Percentiles rank a stretch among this genome's conserved stretches.
Evolutionary conservation across 1,140 invertebrate species (phyloP).

Genomic region (Aphaenogaster rudis): DNA sequence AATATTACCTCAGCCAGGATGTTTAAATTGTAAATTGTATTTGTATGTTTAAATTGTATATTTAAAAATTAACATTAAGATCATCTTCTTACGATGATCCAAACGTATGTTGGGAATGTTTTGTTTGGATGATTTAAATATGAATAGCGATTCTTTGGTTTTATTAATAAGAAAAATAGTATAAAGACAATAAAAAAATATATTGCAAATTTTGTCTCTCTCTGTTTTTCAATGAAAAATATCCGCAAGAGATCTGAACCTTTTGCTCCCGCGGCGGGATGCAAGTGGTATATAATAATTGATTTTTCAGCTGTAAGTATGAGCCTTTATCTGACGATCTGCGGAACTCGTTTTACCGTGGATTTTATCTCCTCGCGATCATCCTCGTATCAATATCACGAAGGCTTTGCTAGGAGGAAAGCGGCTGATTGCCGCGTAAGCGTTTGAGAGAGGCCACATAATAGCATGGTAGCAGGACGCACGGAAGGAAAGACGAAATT

Average conservation of each 20-base stretch:
- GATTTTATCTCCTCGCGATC: slow-evolving; percentile 58
- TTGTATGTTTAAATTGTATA: slow-evolving; percentile 4
- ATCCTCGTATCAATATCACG: slow-evolving; percentile 50
- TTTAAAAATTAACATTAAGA: not conserved
- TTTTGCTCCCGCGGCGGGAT: slow-evolving; percentile 49
- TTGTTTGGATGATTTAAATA: not conserved
- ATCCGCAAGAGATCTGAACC: slow-evolving; percentile 36
- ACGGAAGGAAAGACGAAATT: slow-evolving; percentile 63
- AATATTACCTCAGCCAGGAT: too few species aligned
- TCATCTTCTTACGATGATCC: not conserved
- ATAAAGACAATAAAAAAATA: not conserved
- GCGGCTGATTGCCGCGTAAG: slow-evolving; percentile 54
- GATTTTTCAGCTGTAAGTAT: slow-evolving; percentile 56
- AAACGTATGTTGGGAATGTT: not conserved
- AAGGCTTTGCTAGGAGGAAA: slow-evolving; percentile 44
- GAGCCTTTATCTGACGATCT: slow-evolving; percentile 53
- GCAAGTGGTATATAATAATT: slow-evolving; percentile 52
- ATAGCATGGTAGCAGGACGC: slow-evolving; percentile 46
- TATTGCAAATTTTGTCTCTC: not conserved
- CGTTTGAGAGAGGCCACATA: slow-evolving; percentile 46
- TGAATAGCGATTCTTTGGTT: not conserved
- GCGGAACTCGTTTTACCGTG: slow-evolving; percentile 38
- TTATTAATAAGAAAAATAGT: not conserved
- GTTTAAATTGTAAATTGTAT: too few species aligned
- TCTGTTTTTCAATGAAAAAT: slow-evolving; percentile 5